Evolutionary conservation across 1,140 invertebrate species (phyloP).

Genomic region (Cardiocondyla obscurior): DNA sequence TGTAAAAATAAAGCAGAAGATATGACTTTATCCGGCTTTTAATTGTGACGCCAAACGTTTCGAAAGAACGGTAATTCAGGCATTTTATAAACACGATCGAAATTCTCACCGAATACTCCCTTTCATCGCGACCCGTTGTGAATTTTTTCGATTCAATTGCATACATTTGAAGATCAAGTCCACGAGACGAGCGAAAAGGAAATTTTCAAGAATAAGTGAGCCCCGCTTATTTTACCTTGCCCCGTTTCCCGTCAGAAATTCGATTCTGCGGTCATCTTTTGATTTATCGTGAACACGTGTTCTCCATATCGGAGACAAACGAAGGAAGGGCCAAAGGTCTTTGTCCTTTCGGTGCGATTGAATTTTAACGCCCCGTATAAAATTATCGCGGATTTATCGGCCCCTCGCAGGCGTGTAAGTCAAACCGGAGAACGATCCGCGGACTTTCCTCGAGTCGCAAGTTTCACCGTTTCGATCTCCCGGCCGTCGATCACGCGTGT

Average conservation of each 20-base stretch:
- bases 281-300: slow-evolving; percentile 3
- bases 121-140: neutral
- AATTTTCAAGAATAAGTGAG: slow-evolving; percentile 11
- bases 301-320: neutral
- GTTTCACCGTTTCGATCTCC: slow-evolving; percentile 9
- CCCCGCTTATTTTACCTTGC: neutral
- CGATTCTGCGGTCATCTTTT: neutral
- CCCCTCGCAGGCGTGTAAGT: slow-evolving; percentile 30
- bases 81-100: slow-evolving; percentile 6
- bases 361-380: slow-evolving; percentile 43
- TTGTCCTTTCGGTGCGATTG: slow-evolving; percentile 1
- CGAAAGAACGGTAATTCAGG: slow-evolving; percentile 21
- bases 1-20: slow-evolving; percentile 35
- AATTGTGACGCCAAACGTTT: slow-evolving; percentile 25
- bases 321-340: neutral
- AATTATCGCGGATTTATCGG: slow-evolving; percentile 50
- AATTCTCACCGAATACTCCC: neutral
- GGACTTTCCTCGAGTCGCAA: slow-evolving; percentile 35
- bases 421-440: slow-evolving; percentile 35
- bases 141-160: neutral
- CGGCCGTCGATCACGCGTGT: slow-evolving; percentile 19
- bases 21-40: slow-evolving; percentile 45
- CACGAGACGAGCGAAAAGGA: neutral
- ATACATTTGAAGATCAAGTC: neutral
- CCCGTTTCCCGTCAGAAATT: slow-evolving; percentile 8